Evolutionary conservation across 2,113 vertebrate genomes (phyloP).

Genomic region (Microtus oregoni): DNA sequence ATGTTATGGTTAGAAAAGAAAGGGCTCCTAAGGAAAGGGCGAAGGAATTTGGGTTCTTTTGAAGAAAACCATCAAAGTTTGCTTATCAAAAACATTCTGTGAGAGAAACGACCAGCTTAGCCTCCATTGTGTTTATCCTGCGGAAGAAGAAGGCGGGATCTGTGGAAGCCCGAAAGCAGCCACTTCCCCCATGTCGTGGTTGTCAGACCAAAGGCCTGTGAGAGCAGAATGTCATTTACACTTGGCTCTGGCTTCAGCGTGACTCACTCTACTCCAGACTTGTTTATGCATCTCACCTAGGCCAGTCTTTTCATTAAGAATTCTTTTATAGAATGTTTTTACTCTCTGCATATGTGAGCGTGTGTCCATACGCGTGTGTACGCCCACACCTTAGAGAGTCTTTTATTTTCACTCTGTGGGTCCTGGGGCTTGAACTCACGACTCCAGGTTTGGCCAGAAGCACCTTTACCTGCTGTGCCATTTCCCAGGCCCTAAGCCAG

Average conservation of each 20-base stretch:
- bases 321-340: neutral
- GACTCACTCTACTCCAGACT: neutral
- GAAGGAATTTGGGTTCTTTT: neutral
- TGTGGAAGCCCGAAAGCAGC: neutral
- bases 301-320: neutral
- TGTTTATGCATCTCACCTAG: neutral
- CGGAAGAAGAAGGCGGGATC: neutral
- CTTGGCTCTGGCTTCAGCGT: neutral
- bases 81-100: neutral
- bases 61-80: slow-evolving; percentile 4
- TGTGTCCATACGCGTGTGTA: neutral
- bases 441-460: neutral
- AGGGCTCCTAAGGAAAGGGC: neutral
- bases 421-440: neutral
- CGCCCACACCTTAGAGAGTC: neutral
- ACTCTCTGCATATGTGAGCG: neutral
- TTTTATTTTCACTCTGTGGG: neutral
- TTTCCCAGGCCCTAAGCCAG: neutral
- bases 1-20: neutral
- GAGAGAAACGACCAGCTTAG: neutral
- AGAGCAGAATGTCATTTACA: neutral
- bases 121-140: neutral
- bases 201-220: neutral
- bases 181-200: neutral
- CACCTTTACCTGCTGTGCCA: neutral